Evolutionary conservation across 2,113 vertebrate genomes (phyloP).

Genomic region (Anolis carolinensis): DNA sequence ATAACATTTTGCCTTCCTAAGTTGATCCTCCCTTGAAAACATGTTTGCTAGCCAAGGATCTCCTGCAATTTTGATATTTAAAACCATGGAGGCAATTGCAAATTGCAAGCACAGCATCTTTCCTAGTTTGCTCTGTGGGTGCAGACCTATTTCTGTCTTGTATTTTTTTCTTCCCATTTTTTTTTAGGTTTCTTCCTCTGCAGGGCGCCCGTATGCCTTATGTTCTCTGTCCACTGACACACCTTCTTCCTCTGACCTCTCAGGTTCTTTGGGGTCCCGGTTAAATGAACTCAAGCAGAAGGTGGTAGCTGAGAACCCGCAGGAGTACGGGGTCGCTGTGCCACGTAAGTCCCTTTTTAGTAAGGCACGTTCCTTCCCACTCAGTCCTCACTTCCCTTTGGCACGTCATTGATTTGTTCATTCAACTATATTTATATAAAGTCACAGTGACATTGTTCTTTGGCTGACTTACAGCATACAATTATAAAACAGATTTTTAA

Average conservation of each 20-base stretch:
- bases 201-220: background rate
- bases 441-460: background rate
- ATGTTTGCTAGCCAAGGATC: too few relatives aligned
- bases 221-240: background rate
- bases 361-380: background rate
- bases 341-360: conserved; percentile 84
- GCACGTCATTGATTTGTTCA: background rate
- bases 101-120: background rate
- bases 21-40: background rate
- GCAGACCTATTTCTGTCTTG: background rate
- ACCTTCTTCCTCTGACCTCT: conserved; percentile 28
- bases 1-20: too few relatives aligned
- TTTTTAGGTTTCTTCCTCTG: background rate
- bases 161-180: background rate
- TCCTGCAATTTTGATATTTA: too few relatives aligned
- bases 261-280: conserved; percentile 89
- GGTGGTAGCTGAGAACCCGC: conserved; percentile 89
- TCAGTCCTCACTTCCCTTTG: background rate
- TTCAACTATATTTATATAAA: background rate
- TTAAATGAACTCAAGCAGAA: conserved; percentile 92
- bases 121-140: background rate
- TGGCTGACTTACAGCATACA: background rate
- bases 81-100: background rate
- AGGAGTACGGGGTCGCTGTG: conserved; percentile 87
- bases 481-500: background rate